Evolutionary conservation across 35 echinoderm and acorn worm species (phyloP).

Genomic region (Lytechinus pictus): DNA sequence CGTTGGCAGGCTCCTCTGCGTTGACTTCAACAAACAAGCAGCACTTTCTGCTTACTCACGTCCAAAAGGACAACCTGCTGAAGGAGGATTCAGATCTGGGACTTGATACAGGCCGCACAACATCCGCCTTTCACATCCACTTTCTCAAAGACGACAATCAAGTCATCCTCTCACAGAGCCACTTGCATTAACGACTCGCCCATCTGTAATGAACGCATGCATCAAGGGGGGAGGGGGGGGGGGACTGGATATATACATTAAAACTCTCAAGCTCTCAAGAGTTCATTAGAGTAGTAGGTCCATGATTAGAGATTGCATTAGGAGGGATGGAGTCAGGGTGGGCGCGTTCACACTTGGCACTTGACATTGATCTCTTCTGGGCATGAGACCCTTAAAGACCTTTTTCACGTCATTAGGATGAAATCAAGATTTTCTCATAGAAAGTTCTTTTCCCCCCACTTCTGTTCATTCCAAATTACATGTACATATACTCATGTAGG

Average conservation of each 20-base stretch:
- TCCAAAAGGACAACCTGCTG: not conserved
- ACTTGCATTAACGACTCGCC: slow-evolving; percentile 9
- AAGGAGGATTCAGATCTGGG: not conserved
- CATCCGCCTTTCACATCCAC: slow-evolving; percentile 8
- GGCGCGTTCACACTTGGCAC: not conserved
- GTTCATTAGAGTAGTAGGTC: not conserved
- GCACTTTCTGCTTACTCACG: not conserved
- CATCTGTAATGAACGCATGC: not conserved
- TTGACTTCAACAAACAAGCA: not conserved
- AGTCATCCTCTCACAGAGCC: not conserved
- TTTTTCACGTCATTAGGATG: no score
- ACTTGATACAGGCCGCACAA: not conserved
- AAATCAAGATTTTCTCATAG: no score
- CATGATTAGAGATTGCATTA: not conserved
- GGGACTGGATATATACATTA: slow-evolving; percentile 1
- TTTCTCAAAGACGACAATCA: not conserved
- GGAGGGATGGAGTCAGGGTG: not conserved
- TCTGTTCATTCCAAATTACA: not conserved
- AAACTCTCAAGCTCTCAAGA: not conserved
- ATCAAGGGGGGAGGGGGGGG: not conserved
- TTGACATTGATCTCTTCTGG: not conserved
- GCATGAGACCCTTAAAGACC: not conserved
- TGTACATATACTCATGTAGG: not conserved
- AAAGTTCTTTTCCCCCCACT: no score
- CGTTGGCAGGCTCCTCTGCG: not conserved